These are phyloP conservation scores for Tautogolabrus adspersus DNA, from an alignment of 2,113 vertebrate genomes.

Conservation along the genomic window DNA sequence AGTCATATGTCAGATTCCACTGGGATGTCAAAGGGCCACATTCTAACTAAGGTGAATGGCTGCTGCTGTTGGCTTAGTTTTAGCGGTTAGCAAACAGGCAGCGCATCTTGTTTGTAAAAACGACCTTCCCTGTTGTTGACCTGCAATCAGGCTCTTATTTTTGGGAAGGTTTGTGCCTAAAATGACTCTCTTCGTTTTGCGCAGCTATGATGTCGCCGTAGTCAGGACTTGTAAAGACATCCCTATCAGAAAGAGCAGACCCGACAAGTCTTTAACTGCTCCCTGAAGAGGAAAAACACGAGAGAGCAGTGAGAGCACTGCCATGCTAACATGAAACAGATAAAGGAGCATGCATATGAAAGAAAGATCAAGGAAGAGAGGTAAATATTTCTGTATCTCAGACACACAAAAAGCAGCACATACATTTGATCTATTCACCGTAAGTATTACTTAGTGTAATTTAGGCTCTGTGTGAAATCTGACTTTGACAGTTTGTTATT, in stretches of 20 bases:
- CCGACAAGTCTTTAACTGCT: conserved; percentile 84
- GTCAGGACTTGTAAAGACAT: conserved; percentile 69
- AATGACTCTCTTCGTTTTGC: conserved; percentile 32
- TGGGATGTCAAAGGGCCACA: background rate
- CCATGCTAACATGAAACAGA: conserved; percentile 49
- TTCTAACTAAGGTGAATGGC: background rate
- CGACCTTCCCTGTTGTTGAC: conserved; percentile 39
- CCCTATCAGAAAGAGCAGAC: conserved; percentile 84
- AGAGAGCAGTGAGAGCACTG: conserved; percentile 69
- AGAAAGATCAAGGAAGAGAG: conserved; percentile 9
- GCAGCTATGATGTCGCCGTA: conserved; percentile 57
- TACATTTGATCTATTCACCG: background rate
- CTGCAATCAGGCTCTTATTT: conserved; percentile 38
- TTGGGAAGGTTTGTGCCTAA: conserved; percentile 29
- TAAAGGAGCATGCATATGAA: conserved; percentile 25
- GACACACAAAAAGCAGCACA: background rate
- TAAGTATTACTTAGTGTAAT: conserved; percentile 70
- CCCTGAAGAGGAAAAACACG: conserved; percentile 79
- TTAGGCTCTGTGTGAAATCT: background rate
- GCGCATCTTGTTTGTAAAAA: conserved; percentile 29
- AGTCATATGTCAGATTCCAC: background rate
- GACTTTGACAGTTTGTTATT: background rate
- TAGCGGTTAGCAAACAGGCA: conserved; percentile 32
- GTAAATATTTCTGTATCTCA: background rate
- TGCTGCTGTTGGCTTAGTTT: conserved; percentile 9